Percentiles rank a stretch among this genome's conserved stretches.
Evolutionary conservation across 2,888 invertebrate species (phyloP).

Genomic region (Torymus aiolomorphi): DNA sequence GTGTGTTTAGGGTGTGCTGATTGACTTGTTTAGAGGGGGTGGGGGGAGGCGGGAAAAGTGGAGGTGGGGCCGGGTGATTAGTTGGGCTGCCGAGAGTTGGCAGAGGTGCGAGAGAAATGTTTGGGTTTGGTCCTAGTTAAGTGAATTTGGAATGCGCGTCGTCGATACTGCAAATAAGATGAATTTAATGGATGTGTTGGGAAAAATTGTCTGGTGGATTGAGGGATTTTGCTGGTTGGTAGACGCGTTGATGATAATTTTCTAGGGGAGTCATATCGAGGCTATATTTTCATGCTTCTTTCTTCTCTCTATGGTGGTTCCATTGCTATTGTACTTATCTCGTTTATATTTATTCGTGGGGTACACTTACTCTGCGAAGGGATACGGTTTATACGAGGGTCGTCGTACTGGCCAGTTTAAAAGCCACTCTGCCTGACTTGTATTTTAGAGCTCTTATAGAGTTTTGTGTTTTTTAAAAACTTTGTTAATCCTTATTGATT

Average conservation of each 20-base stretch:
- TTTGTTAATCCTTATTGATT: too few species aligned
- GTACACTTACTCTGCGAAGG: neutral
- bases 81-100: neutral
- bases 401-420: neutral
- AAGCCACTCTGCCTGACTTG: neutral
- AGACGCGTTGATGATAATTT: too few species aligned
- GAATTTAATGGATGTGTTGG: too few species aligned
- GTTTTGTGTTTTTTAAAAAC: neutral
- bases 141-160: too few species aligned
- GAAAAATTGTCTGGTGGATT: too few species aligned
- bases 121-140: too few species aligned
- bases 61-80: neutral
- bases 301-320: neutral
- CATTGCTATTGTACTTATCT: too few species aligned
- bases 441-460: neutral
- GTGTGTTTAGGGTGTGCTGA: constrained; percentile 18
- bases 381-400: constrained; percentile 3
- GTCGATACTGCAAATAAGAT: too few species aligned
- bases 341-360: too few species aligned
- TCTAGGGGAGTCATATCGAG: neutral
- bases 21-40: constrained; percentile 32
- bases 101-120: too few species aligned
- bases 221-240: too few species aligned
- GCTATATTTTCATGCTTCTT: neutral
- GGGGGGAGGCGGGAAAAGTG: neutral